phyloP scores from a whole-genome alignment of 2,888 invertebrate genomes.

The Drosophila niveifrons region DNA sequence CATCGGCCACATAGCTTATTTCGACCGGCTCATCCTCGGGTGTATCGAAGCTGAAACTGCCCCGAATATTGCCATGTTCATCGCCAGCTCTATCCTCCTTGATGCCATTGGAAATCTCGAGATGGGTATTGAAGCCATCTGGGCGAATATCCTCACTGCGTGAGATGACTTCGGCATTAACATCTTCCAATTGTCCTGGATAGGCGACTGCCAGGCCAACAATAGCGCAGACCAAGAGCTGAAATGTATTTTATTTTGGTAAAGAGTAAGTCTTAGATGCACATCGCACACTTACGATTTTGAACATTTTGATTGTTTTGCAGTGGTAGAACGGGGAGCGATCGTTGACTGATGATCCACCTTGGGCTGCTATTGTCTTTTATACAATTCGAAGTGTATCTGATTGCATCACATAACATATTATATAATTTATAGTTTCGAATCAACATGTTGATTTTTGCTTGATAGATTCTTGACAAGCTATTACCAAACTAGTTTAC shows the following conservation, averaged over 20 bases:
- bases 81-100: slow-evolving; percentile 33
- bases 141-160: slow-evolving; percentile 36
- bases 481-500: slow-evolving; percentile 36
- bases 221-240: slow-evolving; percentile 66
- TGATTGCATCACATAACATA: slow-evolving; percentile 13
- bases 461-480: slow-evolving; percentile 8
- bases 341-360: slow-evolving; percentile 48
- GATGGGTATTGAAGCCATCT: background rate
- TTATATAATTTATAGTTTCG: slow-evolving; percentile 2
- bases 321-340: background rate
- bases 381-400: slow-evolving; percentile 35
- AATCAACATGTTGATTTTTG: slow-evolving; percentile 28
- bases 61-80: slow-evolving; percentile 70
- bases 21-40: slow-evolving; percentile 78
- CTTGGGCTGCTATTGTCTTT: slow-evolving; percentile 39
- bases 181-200: slow-evolving; percentile 11
- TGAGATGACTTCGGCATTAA: background rate
- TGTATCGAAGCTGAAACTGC: slow-evolving; percentile 66
- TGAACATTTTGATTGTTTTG: background rate
- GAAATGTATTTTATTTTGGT: background rate
- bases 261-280: background rate
- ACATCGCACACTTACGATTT: background rate
- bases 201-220: slow-evolving; percentile 60
- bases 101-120: background rate
- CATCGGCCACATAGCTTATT: slow-evolving; percentile 76